phyloP scores from a whole-genome alignment of 2,797 vertebrate species.

The Microctenopoma stevenorrisi region DNA sequence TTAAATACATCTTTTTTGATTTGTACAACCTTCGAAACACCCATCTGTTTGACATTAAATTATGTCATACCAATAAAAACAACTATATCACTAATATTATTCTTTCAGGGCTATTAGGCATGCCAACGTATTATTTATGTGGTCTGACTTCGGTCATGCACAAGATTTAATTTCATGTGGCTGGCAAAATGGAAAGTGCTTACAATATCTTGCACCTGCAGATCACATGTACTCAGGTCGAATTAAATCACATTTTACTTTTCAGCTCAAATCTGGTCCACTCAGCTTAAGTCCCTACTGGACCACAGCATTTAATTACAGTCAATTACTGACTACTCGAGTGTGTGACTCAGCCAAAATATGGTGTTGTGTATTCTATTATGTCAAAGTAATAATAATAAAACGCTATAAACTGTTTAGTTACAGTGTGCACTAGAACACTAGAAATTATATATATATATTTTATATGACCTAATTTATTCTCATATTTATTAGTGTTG shows the following conservation, averaged over 20 bases:
- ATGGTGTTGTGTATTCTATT: neutral
- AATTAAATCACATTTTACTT: slow-evolving; percentile 59
- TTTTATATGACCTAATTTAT: neutral
- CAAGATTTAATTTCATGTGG: slow-evolving; percentile 40
- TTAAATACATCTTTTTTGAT: no score
- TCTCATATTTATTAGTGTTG: neutral
- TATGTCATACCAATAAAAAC: slow-evolving; percentile 53
- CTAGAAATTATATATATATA: neutral
- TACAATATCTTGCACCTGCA: slow-evolving; percentile 41
- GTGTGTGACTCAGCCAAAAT: slow-evolving; percentile 8
- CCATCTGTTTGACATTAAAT: slow-evolving; percentile 11
- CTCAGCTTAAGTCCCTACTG: slow-evolving; percentile 32
- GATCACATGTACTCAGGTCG: slow-evolving; percentile 36
- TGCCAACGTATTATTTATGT: slow-evolving; percentile 53
- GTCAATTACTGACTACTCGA: slow-evolving; percentile 50
- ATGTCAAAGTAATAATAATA: neutral
- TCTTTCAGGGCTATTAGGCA: slow-evolving; percentile 56
- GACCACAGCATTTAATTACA: slow-evolving; percentile 48
- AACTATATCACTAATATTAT: slow-evolving; percentile 49
- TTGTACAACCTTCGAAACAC: no score
- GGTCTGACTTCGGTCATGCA: slow-evolving; percentile 13
- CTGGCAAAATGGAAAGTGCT: slow-evolving; percentile 33
- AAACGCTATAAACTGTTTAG: neutral
- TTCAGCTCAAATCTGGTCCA: slow-evolving; percentile 41
- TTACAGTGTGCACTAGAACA: neutral